Conservation (phyloP, 2,113 vertebrate genomes). For the Colinus virginianus region DNA sequence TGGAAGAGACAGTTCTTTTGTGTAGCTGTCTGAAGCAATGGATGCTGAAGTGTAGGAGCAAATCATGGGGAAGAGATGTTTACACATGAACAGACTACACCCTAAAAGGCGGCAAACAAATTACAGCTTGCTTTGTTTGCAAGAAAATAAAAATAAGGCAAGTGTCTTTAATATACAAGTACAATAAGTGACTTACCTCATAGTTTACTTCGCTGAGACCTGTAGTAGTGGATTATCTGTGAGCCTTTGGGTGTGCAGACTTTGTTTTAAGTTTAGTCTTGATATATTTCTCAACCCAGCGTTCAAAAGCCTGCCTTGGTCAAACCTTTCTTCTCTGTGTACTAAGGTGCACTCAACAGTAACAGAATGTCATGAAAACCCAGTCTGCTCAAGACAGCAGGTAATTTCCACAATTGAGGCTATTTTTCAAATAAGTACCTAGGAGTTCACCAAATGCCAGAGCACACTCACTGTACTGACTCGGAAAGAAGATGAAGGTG, state of each 20-base stretch:
- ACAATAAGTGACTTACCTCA: not conserved
- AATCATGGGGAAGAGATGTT: constrained; percentile 12
- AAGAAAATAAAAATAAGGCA: not conserved
- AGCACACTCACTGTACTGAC: not conserved
- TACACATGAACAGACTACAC: constrained; percentile 10
- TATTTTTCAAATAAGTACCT: not conserved
- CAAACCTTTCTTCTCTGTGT: not conserved
- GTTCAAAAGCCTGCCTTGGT: not conserved
- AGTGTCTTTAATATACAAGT: not conserved
- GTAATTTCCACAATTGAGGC: not conserved
- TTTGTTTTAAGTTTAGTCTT: not conserved
- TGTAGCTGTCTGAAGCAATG: constrained; percentile 51
- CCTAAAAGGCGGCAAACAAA: constrained; percentile 26
- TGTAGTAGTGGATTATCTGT: not conserved
- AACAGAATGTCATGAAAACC: not conserved
- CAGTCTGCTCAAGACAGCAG: not conserved
- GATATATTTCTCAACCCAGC: not conserved
- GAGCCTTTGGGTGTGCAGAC: not conserved
- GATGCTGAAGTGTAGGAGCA: not conserved
- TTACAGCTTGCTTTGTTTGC: not conserved
- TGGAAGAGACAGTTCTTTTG: constrained; percentile 22
- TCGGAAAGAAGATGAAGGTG: not conserved
- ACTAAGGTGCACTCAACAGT: not conserved
- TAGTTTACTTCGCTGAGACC: not conserved
- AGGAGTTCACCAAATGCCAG: not conserved